Evolutionary conservation across 2,797 vertebrate genomes (phyloP).

Genomic region (Pitangus sulphuratus): DNA sequence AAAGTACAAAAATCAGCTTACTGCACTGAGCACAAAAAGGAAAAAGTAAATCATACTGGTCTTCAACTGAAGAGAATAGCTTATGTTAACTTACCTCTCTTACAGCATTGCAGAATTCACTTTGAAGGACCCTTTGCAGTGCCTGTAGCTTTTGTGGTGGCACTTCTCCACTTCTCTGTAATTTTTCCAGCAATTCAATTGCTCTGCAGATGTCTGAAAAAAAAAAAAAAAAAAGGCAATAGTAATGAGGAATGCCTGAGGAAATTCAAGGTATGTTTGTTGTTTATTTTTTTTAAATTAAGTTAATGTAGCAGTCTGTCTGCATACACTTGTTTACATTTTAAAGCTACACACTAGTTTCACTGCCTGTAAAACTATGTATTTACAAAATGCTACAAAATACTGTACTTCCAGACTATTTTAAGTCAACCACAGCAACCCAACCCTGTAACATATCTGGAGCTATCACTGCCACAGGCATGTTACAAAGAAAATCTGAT

Average conservation of each 20-base stretch:
- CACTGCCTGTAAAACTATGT: background rate
- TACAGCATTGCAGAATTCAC: constrained; percentile 98
- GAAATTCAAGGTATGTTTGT: background rate
- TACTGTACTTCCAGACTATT: background rate
- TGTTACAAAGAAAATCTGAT: background rate
- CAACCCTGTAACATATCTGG: background rate
- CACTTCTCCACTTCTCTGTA: constrained; percentile 95
- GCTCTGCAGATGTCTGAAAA: constrained; percentile 94
- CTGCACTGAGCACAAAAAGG: background rate
- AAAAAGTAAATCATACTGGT: background rate
- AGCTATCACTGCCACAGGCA: background rate
- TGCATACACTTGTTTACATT: background rate
- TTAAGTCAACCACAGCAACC: background rate
- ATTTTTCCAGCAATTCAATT: constrained; percentile 95
- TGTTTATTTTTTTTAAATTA: accelerated
- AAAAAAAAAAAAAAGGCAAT: constrained; percentile 27
- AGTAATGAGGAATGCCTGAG: background rate
- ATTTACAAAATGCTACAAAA: background rate
- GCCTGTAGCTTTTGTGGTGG: constrained; percentile 97
- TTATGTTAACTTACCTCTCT: constrained; percentile 85
- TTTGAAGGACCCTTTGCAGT: constrained; percentile 95
- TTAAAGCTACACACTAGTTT: background rate
- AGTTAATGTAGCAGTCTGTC: background rate
- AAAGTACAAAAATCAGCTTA: background rate
- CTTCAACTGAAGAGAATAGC: background rate